phyloP scores from a whole-genome alignment of 35 echinoderm and acorn worm genomes.

The Apostichopus californicus region DNA sequence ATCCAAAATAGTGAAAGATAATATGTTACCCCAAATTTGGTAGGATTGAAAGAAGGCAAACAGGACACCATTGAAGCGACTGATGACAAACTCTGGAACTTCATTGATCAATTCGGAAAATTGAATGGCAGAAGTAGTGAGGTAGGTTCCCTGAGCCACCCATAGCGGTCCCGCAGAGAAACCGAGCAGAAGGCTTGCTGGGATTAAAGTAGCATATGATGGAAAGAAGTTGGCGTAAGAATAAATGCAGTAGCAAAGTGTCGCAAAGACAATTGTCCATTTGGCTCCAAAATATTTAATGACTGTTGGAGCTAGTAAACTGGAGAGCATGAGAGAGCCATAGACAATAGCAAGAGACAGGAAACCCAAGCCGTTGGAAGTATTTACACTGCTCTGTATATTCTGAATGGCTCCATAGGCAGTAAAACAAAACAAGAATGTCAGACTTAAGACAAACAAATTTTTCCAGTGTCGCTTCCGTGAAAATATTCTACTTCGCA shows the following conservation, averaged over 20 bases:
- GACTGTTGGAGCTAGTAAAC: conserved; percentile 66
- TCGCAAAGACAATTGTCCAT: conserved; percentile 74
- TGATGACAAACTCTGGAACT: conserved; percentile 83
- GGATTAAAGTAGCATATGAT: conserved; percentile 61
- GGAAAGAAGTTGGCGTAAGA: conserved; percentile 75
- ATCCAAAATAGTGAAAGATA: conserved; percentile 41
- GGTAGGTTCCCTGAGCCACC: conserved; percentile 89
- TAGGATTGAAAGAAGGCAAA: conserved; percentile 84
- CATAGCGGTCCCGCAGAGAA: conserved; percentile 80
- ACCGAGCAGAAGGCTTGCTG: conserved; percentile 67
- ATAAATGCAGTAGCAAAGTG: conserved; percentile 62
- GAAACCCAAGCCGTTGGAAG: conserved; percentile 52
- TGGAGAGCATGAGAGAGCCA: conserved; percentile 68
- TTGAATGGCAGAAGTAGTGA: conserved; percentile 85
- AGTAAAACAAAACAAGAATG: conserved; percentile 77
- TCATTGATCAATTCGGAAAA: conserved; percentile 71
- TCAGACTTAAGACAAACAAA: conserved; percentile 61
- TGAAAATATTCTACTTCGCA: neutral
- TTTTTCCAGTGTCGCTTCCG: conserved; percentile 62
- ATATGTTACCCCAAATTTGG: conserved; percentile 74
- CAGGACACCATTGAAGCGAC: conserved; percentile 92
- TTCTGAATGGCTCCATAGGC: conserved; percentile 85
- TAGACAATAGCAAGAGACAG: conserved; percentile 81
- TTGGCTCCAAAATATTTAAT: conserved; percentile 72
- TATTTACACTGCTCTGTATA: conserved; percentile 85